Base-by-base conservation (phyloP, 2,797 vertebrate genomes). In the Cossypha heuglini region DNA sequence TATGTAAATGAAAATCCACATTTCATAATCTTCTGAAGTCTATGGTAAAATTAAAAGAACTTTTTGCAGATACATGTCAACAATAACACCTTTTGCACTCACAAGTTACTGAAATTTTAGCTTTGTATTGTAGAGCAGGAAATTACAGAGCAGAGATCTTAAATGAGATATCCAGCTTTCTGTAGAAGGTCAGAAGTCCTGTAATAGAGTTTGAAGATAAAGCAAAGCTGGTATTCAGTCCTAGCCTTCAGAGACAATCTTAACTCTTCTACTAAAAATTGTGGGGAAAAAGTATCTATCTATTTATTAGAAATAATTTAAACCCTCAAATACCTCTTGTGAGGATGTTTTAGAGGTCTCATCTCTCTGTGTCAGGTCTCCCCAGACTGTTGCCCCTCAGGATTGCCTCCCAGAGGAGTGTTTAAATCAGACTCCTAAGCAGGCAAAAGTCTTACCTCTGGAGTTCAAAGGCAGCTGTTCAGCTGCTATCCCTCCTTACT, bases 31-130 rank as follows among this genome's bases (percentile, higher is more conserved):
- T 58, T 87, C 19, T 87, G 24, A 68, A 48, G 57, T 75, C 16
- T 29, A 11, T 31, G 58, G 45, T 63, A 62, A 96, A 96, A 77
- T 85, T 48, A 76, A 79, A 94, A 78, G 13, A 80, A 55, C 16
- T 58, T 88, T 46, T n/a, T 88, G 29, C 20, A 80, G 16, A 51
- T 63, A 31, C 21, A 48, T 37, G 31, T 59, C 19, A 77, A 42
- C 71, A 73, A 68, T 28, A 15, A 38, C 12, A 86, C 25, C 8
- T 83, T 90, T 73, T 17, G 75, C 51, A 76, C 10, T 61, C 7
- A 33, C 26, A 61, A 52, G 15, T 13, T 46, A 61, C 20, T 22
- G 12, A 46, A 45, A 33, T 76, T 79, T 84, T 45, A 69, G 3
- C 4, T 52, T 83, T 16, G 3, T 48, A 2, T 64, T 61, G 49